Evolutionary conservation across 2,888 invertebrate genomes (phyloP), one percentile per base, ranked within the genome.

Genomic region (Limnephilus lunatus): DNA sequence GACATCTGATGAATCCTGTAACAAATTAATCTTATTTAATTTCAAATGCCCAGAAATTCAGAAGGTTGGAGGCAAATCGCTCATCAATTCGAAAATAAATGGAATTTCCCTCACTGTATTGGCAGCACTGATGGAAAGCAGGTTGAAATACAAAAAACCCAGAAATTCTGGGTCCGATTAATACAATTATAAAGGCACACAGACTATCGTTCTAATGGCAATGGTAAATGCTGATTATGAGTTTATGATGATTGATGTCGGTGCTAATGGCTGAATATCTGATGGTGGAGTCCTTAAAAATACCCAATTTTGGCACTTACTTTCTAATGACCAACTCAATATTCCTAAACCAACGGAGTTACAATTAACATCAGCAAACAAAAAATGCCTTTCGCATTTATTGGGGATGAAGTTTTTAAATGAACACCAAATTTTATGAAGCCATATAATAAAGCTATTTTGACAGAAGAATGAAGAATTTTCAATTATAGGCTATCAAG

Each of bases 221-320:
- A 87, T 94, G 85, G 94, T 94, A 91, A 94, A 94, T 92, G 81
- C 81, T n/a, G 30, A 30, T n/a, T 81, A 81, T 81, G 92, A 91
- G 82, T 95, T 95, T 94, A 94, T 94, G 83, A 94, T 94, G 93
- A 94, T 94, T 89, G 94, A 94, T 87, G 94, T 95, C 68, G 94
- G 94, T 31, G 91, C 94, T 90, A 94, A 94, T 93, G 94, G 94
- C 30, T 93, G 94, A 92, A 94, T 94, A 14, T 94, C 94, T 91
- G 94, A 94, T 81, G 93, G 93, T 31, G 94, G 93, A 86, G 93
- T 94, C 2, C 94, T 94, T 91, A 93, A 48, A 88, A 93, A 94
- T 88, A 93, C 92, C 90, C 31, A 92, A 48, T 92, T 94, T 82
- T 94, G 94, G 93, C 83, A 94, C 90, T 94, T 31, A 85, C 85